These are phyloP conservation scores for Prunella fulvescens DNA, from an alignment of 2,113 vertebrate genomes.

Conservation along the genomic window DNA sequence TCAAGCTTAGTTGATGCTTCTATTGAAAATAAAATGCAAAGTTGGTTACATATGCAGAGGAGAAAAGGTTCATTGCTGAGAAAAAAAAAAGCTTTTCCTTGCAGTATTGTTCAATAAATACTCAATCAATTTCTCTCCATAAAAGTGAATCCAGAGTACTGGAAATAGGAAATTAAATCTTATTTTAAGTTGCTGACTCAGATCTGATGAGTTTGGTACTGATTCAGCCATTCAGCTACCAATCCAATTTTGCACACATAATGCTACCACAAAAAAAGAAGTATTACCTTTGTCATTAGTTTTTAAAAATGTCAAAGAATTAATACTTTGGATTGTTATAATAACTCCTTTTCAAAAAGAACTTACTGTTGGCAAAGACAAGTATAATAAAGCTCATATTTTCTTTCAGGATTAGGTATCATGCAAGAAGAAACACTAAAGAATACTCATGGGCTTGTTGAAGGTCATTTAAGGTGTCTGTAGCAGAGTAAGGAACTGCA, in stretches of 20 bases:
- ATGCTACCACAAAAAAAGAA: background rate
- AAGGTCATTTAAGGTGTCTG: background rate
- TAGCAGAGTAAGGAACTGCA: background rate
- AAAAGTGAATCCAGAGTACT: background rate
- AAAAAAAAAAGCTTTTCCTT: background rate
- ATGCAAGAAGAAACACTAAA: background rate
- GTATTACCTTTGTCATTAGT: background rate
- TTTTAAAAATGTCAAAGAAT: background rate
- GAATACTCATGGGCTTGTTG: background rate
- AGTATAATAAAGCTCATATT: background rate
- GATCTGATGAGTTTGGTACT: background rate
- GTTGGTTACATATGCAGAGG: background rate
- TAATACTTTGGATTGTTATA: background rate
- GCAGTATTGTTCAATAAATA: background rate
- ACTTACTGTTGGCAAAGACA: background rate
- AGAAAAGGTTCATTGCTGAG: background rate
- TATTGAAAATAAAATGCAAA: slow-evolving; percentile 38
- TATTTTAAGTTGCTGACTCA: background rate
- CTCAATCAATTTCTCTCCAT: background rate
- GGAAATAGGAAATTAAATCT: background rate
- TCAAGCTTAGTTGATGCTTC: slow-evolving; percentile 76
- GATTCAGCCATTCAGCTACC: background rate
- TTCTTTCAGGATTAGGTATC: background rate
- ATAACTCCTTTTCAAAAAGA: background rate
- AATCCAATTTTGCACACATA: background rate